Evolutionary conservation across 1,140 invertebrate genomes (phyloP).

Genomic region (Ceratina calcarata): DNA sequence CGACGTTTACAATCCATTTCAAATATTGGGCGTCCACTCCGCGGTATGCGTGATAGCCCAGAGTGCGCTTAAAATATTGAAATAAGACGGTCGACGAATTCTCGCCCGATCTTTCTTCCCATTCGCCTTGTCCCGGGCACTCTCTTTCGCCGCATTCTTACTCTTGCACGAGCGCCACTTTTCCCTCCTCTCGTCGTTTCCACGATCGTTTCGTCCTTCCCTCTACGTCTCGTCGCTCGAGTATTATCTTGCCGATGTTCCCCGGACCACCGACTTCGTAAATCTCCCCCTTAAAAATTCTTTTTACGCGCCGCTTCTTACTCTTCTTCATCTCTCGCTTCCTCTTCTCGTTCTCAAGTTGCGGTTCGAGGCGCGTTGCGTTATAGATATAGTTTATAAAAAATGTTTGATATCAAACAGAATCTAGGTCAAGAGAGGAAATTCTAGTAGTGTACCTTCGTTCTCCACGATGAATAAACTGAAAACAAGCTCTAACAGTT

Average conservation of each 20-base stretch:
- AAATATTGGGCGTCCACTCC: slow-evolving; percentile 70
- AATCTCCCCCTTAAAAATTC: neutral
- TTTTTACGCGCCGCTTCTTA: neutral
- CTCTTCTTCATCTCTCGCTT: too few species aligned
- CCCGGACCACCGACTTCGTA: slow-evolving; percentile 9
- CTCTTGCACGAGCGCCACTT: slow-evolving; percentile 34
- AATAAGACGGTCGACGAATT: slow-evolving; percentile 63
- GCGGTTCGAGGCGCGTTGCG: too few species aligned
- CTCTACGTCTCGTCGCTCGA: neutral
- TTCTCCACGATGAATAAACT: too few species aligned
- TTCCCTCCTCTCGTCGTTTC: slow-evolving; percentile 28
- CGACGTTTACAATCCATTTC: slow-evolving; percentile 57
- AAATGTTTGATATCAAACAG: too few species aligned
- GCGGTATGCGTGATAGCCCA: slow-evolving; percentile 60
- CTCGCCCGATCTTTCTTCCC: slow-evolving; percentile 12
- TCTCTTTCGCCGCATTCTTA: slow-evolving; percentile 22
- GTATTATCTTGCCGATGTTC: neutral
- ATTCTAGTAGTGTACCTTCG: too few species aligned
- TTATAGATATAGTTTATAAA: too few species aligned
- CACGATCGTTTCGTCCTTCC: neutral
- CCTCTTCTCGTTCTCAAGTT: neutral
- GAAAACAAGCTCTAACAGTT: too few species aligned
- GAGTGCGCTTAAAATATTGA: slow-evolving; percentile 71
- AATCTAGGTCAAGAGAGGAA: too few species aligned
- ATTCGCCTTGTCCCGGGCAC: neutral